phyloP scores from a whole-genome alignment of 2,113 vertebrate genomes.

The Silurus glanis region DNA sequence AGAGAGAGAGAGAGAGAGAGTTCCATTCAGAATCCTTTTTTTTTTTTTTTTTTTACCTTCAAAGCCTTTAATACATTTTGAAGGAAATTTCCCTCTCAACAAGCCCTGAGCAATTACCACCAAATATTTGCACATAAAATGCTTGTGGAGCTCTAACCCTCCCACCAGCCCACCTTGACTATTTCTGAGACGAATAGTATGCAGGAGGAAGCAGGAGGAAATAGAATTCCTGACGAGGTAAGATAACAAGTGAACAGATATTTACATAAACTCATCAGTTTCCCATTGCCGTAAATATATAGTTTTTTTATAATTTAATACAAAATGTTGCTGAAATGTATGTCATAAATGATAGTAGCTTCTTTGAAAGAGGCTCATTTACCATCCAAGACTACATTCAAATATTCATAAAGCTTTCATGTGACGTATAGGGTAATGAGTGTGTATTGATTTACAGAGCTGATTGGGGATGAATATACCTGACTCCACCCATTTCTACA shows the following conservation, averaged over 20 bases:
- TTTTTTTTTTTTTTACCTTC: not conserved
- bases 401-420: constrained; percentile 31
- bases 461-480: not conserved
- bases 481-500: constrained; percentile 14
- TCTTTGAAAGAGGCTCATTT: not conserved
- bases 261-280: not conserved
- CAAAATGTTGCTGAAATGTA: not conserved
- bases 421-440: constrained; percentile 16
- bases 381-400: constrained; percentile 10
- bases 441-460: constrained; percentile 33
- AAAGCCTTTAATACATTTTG: not conserved
- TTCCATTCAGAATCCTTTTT: not conserved
- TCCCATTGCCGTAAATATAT: not conserved
- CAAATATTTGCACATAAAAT: not conserved
- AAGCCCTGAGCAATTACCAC: not conserved
- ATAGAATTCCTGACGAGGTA: not conserved
- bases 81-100: not conserved
- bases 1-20: not conserved
- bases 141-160: not conserved
- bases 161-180: not conserved
- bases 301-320: too few relatives aligned
- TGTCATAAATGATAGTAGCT: not conserved
- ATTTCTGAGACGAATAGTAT: not conserved
- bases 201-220: not conserved
- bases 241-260: not conserved